phyloP scores from a whole-genome alignment of 2,113 vertebrate genomes.

The Prochilodus magdalenae region DNA sequence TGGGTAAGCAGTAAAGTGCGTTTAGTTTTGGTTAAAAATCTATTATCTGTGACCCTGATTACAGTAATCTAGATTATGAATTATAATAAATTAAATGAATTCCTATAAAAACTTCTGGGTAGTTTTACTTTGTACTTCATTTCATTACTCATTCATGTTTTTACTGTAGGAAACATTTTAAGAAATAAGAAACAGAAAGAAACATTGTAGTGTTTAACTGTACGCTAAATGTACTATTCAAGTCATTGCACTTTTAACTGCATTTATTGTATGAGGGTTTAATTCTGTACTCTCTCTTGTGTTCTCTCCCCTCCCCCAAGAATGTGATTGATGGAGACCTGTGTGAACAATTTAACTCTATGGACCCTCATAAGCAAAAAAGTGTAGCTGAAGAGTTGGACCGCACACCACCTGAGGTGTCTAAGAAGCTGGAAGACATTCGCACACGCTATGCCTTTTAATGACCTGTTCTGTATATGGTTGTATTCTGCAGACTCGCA shows the following conservation, averaged over 20 bases:
- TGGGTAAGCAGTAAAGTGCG: too few species aligned
- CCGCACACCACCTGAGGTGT: constrained; percentile 94
- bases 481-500: not conserved
- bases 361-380: constrained; percentile 98
- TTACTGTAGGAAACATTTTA: too few species aligned
- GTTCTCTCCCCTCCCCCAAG: constrained; percentile 62
- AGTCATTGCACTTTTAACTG: not conserved
- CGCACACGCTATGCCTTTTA: constrained; percentile 98
- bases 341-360: constrained; percentile 99
- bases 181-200: too few species aligned
- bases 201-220: too few species aligned
- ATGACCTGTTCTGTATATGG: constrained; percentile 26
- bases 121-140: too few species aligned
- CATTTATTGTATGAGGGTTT: not conserved
- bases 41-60: too few species aligned
- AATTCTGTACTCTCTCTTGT: not conserved
- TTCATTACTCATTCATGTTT: not conserved
- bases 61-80: too few species aligned
- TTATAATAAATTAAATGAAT: too few species aligned
- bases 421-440: constrained; percentile 98
- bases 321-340: constrained; percentile 99
- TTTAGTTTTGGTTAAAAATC: too few species aligned
- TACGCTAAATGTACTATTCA: too few species aligned
- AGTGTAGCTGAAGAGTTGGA: constrained; percentile 96
- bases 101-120: too few species aligned